Evolutionary conservation across 2,113 vertebrate species (phyloP).

Genomic region (Rostratula benghalensis): DNA sequence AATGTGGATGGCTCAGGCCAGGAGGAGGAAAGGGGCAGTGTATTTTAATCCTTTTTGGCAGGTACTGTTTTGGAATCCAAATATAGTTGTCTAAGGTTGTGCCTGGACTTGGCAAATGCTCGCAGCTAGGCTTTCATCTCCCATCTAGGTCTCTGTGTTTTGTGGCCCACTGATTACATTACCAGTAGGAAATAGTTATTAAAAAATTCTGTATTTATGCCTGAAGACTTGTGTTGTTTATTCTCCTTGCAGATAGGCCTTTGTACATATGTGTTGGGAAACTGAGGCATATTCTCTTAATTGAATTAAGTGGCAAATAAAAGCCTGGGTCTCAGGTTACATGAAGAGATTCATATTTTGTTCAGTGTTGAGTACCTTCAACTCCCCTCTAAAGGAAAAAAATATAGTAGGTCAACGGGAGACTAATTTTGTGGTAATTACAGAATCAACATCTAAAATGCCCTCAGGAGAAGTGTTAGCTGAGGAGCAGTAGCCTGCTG

Average conservation of each 20-base stretch:
- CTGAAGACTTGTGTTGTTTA: neutral
- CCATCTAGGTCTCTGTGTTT: neutral
- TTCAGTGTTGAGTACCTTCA: neutral
- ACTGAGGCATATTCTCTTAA: neutral
- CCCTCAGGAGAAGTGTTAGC: neutral
- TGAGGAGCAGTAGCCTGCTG: neutral
- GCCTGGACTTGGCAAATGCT: neutral
- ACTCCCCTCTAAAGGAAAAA: neutral
- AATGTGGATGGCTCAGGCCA: conserved; percentile 26
- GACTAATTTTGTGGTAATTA: neutral
- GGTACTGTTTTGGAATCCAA: neutral
- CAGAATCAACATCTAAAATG: neutral
- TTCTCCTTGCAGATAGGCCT: neutral
- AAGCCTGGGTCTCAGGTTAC: neutral
- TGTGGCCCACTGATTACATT: neutral
- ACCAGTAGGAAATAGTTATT: neutral
- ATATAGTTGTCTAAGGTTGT: neutral
- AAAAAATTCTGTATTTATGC: neutral
- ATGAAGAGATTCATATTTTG: neutral
- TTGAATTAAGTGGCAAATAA: neutral
- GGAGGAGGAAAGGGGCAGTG: neutral
- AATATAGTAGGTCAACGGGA: neutral
- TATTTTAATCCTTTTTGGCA: conserved; percentile 7
- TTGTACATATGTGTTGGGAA: neutral
- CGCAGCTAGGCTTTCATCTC: neutral